phyloP scores from a whole-genome alignment of 1,140 invertebrate species.

The Aphelenchoides fujianensis region DNA sequence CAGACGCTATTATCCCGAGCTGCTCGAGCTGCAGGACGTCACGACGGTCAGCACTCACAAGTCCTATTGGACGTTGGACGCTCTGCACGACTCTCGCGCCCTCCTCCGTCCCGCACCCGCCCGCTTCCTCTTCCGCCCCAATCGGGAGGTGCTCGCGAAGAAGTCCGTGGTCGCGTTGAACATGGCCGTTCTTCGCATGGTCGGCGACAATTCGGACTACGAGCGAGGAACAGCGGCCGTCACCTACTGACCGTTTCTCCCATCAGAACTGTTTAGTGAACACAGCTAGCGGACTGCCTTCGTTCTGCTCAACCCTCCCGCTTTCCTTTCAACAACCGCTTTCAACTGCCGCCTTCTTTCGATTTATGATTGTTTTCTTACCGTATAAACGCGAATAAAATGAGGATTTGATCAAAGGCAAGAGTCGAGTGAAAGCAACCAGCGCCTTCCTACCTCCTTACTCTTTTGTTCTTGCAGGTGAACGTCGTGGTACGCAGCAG shows the following conservation, averaged over 20 bases:
- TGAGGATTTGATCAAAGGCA: constrained; percentile 7
- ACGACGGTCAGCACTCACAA: constrained; percentile 39
- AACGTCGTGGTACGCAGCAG: constrained; percentile 25
- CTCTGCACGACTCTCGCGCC: constrained; percentile 18
- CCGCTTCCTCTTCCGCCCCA: constrained; percentile 32
- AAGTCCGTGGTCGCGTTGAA: constrained; percentile 47
- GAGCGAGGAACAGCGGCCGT: constrained; percentile 26
- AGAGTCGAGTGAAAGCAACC: background rate
- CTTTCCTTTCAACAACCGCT: too few species aligned
- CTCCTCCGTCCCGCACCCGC: constrained; percentile 37
- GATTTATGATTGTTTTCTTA: too few species aligned
- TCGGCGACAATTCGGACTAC: constrained; percentile 41
- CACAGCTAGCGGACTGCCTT: too few species aligned
- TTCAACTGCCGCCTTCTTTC: too few species aligned
- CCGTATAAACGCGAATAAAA: too few species aligned
- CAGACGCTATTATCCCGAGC: constrained; percentile 47
- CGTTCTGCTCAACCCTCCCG: too few species aligned
- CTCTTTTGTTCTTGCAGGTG: constrained; percentile 35
- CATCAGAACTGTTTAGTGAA: too few species aligned
- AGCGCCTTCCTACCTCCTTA: too few species aligned
- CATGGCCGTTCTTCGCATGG: constrained; percentile 42
- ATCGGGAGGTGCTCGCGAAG: constrained; percentile 24
- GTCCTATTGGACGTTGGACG: constrained; percentile 51
- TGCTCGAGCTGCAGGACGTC: constrained; percentile 38
- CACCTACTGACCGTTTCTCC: background rate